Percentiles rank a stretch among this genome's conserved stretches.
Conservation (phyloP, 2,113 vertebrate genomes). For the Tetrax tetrax region DNA sequence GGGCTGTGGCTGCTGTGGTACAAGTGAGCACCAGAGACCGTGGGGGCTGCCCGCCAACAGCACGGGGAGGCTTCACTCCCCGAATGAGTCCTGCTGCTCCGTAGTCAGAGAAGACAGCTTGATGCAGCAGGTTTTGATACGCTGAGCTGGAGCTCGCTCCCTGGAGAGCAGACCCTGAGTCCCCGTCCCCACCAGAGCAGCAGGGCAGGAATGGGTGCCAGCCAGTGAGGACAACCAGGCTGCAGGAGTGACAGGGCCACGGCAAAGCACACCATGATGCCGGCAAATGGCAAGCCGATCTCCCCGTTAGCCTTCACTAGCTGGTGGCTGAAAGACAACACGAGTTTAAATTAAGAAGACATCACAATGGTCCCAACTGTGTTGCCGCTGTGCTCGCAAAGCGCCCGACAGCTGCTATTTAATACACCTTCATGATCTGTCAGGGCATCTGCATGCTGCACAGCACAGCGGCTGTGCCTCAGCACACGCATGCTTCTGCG, state of each 20-base stretch:
- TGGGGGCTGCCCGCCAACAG: rapidly evolving
- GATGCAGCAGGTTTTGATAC: not conserved
- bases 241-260: not conserved
- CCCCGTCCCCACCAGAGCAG: not conserved
- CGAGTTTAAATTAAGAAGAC: constrained; percentile 69
- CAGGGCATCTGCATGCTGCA: not conserved
- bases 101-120: rapidly evolving
- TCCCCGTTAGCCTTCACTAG: constrained; percentile 76
- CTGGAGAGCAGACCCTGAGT: not conserved
- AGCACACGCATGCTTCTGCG: not conserved
- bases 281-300: constrained; percentile 40
- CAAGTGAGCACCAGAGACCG: not conserved
- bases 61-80: not conserved
- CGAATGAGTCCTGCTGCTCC: rapidly evolving
- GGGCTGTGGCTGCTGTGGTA: not conserved
- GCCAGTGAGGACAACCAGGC: not conserved
- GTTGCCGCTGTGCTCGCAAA: constrained; percentile 31
- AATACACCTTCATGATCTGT: not conserved
- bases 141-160: not conserved
- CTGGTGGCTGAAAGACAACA: constrained; percentile 72
- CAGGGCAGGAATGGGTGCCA: not conserved
- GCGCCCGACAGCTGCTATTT: constrained; percentile 66
- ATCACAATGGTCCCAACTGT: constrained; percentile 71
- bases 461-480: not conserved
- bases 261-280: not conserved